phyloP scores from a whole-genome alignment of 2,797 vertebrate species.

The Cyprinella venusta region DNA sequence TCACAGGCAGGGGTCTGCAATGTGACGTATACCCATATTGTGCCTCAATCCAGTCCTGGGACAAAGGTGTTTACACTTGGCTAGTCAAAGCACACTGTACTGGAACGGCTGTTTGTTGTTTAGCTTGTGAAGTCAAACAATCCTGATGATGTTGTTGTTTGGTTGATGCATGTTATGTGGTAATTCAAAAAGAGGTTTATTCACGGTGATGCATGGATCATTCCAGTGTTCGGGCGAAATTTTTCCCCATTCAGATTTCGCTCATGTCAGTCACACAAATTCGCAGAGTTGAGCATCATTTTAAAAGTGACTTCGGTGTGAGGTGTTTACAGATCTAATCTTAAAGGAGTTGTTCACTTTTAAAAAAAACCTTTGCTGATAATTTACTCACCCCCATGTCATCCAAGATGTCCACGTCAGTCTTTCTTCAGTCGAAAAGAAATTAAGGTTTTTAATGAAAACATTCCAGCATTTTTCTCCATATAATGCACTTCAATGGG shows the following conservation, averaged over 20 bases:
- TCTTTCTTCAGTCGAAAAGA: no score
- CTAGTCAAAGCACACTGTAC: slow-evolving; percentile 49
- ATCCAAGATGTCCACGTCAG: no score
- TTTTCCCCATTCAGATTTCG: neutral
- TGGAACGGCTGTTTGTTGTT: slow-evolving; percentile 52
- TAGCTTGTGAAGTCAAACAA: slow-evolving; percentile 17
- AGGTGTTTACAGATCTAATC: no score
- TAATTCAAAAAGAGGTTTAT: neutral
- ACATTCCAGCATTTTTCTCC: no score
- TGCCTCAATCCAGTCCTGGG: slow-evolving; percentile 67
- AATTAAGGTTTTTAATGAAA: no score
- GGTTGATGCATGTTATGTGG: slow-evolving; percentile 53
- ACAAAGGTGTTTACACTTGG: slow-evolving; percentile 76
- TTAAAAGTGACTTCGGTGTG: neutral
- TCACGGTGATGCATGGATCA: neutral
- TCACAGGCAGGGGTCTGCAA: slow-evolving; percentile 59
- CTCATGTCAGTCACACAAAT: neutral
- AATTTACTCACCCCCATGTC: no score
- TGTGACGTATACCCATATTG: slow-evolving; percentile 74
- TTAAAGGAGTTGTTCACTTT: no score
- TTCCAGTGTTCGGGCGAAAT: neutral
- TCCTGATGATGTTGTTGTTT: slow-evolving; percentile 9
- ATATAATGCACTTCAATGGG: no score
- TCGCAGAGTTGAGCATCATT: neutral
- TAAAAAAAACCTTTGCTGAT: no score